Evolutionary conservation across 2,113 vertebrate genomes (phyloP).

Genomic region (Catharus fuscescens): DNA sequence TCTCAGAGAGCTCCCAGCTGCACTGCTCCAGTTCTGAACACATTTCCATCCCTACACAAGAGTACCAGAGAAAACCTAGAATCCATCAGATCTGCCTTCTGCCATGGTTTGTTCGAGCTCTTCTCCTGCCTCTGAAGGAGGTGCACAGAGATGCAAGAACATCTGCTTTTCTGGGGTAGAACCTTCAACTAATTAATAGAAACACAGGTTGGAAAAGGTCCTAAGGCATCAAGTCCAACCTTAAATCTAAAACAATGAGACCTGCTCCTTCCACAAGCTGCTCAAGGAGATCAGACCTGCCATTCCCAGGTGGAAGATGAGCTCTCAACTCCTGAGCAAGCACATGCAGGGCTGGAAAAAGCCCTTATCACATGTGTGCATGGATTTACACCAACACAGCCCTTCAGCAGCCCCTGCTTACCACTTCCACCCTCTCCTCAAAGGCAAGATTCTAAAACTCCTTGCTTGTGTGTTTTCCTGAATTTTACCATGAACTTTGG

Average conservation of each 20-base stretch:
- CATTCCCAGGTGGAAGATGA: not conserved
- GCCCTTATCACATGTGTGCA: not conserved
- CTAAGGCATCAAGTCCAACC: not conserved
- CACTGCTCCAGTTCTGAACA: not conserved
- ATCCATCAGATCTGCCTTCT: not conserved
- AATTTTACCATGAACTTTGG: not conserved
- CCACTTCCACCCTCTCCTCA: not conserved
- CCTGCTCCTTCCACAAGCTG: not conserved
- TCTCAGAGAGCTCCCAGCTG: not conserved
- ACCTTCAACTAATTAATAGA: not conserved
- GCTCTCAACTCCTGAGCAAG: not conserved
- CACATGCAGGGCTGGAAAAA: not conserved
- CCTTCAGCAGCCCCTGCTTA: not conserved
- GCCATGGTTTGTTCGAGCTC: not conserved
- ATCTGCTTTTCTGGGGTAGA: rapidly evolving
- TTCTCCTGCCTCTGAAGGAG: not conserved
- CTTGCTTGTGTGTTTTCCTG: not conserved
- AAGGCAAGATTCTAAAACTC: not conserved
- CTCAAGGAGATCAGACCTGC: not conserved
- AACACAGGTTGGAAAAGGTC: not conserved
- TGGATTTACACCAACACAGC: not conserved
- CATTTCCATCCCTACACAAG: rapidly evolving
- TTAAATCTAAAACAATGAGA: not conserved
- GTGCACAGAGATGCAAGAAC: not conserved
- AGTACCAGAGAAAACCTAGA: not conserved